Percentiles rank a stretch among this genome's conserved stretches.
Evolutionary conservation across 2,888 invertebrate species (phyloP).

Genomic region (Hemaris fuciformis): DNA sequence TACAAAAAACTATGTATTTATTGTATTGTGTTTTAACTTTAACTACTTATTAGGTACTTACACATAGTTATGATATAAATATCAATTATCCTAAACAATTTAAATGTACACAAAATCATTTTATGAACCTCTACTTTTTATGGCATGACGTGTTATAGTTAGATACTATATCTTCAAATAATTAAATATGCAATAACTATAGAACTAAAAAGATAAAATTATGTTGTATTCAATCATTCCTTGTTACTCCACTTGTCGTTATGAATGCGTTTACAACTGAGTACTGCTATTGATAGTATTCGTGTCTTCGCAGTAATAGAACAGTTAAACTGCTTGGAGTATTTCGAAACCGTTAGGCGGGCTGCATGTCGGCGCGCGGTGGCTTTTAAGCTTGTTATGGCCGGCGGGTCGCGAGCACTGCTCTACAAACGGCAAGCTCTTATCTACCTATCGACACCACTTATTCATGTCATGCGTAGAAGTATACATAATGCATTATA

Average conservation of each 20-base stretch:
- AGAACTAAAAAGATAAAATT: neutral
- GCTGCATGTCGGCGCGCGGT: neutral
- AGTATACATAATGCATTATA: constrained; percentile 23
- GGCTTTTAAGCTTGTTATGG: constrained; percentile 31
- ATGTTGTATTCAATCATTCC: neutral
- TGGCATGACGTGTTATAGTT: too few species aligned
- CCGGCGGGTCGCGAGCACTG: constrained; percentile 6
- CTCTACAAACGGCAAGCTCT: constrained; percentile 24
- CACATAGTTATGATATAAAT: too few species aligned
- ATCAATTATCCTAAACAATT: too few species aligned
- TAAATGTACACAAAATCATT: too few species aligned
- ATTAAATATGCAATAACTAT: too few species aligned
- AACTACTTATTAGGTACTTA: too few species aligned
- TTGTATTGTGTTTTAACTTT: too few species aligned
- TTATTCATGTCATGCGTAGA: constrained; percentile 20
- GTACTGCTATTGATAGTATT: neutral
- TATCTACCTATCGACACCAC: constrained; percentile 8
- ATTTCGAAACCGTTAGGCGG: constrained; percentile 60
- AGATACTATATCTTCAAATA: too few species aligned
- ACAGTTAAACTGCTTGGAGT: constrained; percentile 24
- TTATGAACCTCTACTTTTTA: too few species aligned
- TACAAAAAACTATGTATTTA: too few species aligned
- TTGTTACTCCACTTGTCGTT: neutral
- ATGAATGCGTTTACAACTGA: constrained; percentile 9
- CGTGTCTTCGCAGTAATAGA: constrained; percentile 11